Conservation (phyloP, 2,797 vertebrate genomes). For the Myoxocephalus aenaeus region DNA sequence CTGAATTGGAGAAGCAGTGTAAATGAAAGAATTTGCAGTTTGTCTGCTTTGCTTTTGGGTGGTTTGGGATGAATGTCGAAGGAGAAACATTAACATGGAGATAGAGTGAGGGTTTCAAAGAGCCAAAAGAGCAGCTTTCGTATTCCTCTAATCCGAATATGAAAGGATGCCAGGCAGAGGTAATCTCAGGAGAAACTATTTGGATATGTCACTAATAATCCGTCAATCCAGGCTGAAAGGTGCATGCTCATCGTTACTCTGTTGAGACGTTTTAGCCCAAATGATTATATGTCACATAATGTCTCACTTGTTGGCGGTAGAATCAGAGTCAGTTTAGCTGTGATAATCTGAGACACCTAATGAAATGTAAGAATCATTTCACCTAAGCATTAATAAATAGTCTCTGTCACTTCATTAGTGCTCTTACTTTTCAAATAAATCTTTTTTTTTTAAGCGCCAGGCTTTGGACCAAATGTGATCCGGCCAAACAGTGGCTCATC, state of each 20-base stretch:
- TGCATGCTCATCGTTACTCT: not conserved
- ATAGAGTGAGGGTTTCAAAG: conserved; percentile 34
- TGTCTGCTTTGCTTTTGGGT: conserved; percentile 47
- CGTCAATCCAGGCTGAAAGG: conserved; percentile 41
- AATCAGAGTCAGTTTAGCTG: not conserved
- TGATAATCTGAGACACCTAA: not conserved
- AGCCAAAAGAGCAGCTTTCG: conserved; percentile 37
- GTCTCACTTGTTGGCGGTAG: not conserved
- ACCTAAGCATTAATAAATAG: not conserved
- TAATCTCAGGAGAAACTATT: conserved; percentile 49
- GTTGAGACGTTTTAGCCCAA: not conserved
- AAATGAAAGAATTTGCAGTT: conserved; percentile 56
- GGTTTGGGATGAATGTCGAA: conserved; percentile 33
- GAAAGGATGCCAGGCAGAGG: conserved; percentile 43
- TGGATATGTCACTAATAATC: conserved; percentile 38
- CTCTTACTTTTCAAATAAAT: too few relatives aligned
- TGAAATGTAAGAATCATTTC: not conserved
- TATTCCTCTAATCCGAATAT: conserved; percentile 56
- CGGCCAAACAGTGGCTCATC: too few relatives aligned
- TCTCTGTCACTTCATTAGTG: too few relatives aligned
- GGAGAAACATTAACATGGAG: conserved; percentile 23
- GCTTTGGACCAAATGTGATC: too few relatives aligned
- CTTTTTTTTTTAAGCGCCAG: too few relatives aligned
- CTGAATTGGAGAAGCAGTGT: conserved; percentile 11
- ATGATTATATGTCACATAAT: not conserved